These are phyloP conservation scores for Machimus atricapillus DNA, from an alignment of 2,888 invertebrate genomes.

Conservation along the genomic window DNA sequence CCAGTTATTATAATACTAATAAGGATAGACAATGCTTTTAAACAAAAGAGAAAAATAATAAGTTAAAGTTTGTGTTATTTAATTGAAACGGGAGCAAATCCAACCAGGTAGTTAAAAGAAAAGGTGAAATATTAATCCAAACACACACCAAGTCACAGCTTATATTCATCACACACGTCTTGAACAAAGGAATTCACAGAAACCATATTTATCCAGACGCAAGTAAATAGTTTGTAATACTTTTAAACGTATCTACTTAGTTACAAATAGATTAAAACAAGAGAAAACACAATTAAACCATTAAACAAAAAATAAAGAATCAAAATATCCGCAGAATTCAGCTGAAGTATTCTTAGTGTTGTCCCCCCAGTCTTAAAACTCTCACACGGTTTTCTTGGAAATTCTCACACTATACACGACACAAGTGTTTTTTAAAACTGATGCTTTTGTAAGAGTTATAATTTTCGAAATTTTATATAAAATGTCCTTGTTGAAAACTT, in stretches of 20 bases:
- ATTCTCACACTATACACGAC: neutral
- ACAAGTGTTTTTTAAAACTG: neutral
- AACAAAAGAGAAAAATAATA: neutral
- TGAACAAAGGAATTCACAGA: constrained; percentile 3
- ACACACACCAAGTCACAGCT: neutral
- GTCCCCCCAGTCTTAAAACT: neutral
- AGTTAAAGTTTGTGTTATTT: neutral
- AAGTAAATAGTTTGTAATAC: constrained; percentile 20
- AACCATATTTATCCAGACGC: neutral
- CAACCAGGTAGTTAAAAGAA: neutral
- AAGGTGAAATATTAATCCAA: neutral
- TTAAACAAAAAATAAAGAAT: neutral
- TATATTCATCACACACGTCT: constrained; percentile 2
- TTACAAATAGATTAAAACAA: constrained; percentile 12
- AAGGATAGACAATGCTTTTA: neutral
- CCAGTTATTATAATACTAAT: neutral
- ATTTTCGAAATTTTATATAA: neutral
- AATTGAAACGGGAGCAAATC: neutral
- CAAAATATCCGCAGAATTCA: neutral
- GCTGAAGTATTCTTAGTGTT: neutral
- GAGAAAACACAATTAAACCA: constrained; percentile 6
- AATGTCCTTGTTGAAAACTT: neutral
- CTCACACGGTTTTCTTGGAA: neutral
- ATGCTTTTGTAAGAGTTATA: neutral
- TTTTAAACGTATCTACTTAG: constrained; percentile 24